A percentile compares a stretch with the other conserved stretches of the same genome.
Conservation (phyloP, 1,140 invertebrate species). For the Diabrotica undecimpunctata region DNA sequence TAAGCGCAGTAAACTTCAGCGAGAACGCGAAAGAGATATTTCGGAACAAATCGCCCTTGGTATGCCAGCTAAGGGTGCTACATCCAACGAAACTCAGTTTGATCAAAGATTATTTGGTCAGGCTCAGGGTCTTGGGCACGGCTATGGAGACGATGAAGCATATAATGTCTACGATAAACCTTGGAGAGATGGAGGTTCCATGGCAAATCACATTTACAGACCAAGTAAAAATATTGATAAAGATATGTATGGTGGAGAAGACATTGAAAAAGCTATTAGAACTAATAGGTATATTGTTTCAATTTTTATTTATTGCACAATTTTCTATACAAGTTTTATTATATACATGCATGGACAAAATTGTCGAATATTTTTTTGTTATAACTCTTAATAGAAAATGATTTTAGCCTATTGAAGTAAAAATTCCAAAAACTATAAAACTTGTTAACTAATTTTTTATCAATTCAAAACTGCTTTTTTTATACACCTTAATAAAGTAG, state of each 20-base stretch:
- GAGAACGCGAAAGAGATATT: conserved; percentile 93
- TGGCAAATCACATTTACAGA: conserved; percentile 88
- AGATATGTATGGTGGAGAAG: conserved; percentile 84
- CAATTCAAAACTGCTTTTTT: too few relatives aligned
- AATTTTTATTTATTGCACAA: conserved; percentile 39
- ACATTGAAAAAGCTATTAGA: conserved; percentile 77
- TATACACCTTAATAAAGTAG: too few relatives aligned
- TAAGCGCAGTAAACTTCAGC: conserved; percentile 84
- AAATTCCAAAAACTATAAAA: too few relatives aligned
- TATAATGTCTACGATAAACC: conserved; percentile 98
- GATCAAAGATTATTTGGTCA: conserved; percentile 96
- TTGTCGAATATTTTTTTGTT: too few relatives aligned
- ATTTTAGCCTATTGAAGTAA: too few relatives aligned
- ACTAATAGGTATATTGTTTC: conserved; percentile 62
- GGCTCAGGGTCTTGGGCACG: conserved; percentile 84
- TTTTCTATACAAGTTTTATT: conserved; percentile 4
- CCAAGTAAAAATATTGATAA: conserved; percentile 86
- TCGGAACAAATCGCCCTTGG: conserved; percentile 98
- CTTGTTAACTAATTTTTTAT: too few relatives aligned
- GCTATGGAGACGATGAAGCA: conserved; percentile 95
- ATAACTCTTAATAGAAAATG: too few relatives aligned
- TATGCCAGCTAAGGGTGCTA: conserved; percentile 78
- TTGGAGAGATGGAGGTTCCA: conserved; percentile 77
- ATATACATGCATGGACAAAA: conserved; percentile 18
- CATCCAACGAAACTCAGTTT: conserved; percentile 81